These are phyloP conservation scores for Passer montanus DNA, from an alignment of 2,113 vertebrate species.

Conservation along the genomic window DNA sequence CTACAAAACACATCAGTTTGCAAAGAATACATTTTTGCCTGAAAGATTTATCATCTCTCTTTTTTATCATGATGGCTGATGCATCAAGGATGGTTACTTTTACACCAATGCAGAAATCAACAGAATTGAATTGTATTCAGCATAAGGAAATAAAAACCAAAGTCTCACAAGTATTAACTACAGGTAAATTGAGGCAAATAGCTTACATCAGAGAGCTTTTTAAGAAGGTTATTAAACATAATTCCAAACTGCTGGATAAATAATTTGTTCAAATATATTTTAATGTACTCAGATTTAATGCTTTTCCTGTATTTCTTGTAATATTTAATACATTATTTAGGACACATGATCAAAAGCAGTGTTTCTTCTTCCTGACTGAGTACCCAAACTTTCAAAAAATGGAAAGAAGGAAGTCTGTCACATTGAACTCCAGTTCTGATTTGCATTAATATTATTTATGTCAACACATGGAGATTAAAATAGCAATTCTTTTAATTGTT, in stretches of 20 bases:
- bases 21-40: neutral
- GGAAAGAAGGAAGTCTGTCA: neutral
- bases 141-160: neutral
- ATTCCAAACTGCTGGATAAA: neutral
- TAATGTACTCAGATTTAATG: neutral
- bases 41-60: neutral
- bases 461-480: neutral
- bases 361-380: neutral
- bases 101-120: neutral
- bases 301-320: neutral
- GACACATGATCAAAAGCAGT: neutral
- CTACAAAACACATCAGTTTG: neutral
- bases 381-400: neutral
- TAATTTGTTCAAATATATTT: neutral
- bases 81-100: constrained; percentile 10
- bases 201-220: neutral
- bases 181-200: neutral
- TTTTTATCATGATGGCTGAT: neutral
- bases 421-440: neutral
- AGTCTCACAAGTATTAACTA: neutral
- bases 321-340: neutral
- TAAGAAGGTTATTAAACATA: neutral
- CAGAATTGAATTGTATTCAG: neutral
- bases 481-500: neutral
- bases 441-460: neutral